phyloP scores from a whole-genome alignment of 2,888 invertebrate species.

The Poecilobothrus nobilitatus region DNA sequence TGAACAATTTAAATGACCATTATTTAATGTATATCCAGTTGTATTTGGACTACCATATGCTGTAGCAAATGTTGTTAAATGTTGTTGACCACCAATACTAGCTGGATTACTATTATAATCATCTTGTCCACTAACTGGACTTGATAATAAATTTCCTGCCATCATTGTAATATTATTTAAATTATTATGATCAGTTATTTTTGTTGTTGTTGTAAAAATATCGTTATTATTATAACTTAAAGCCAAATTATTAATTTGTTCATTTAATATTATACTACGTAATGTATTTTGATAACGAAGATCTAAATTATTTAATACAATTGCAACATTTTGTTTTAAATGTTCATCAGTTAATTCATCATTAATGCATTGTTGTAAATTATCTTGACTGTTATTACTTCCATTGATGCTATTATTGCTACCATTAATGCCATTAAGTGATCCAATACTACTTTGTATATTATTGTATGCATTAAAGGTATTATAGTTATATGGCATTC shows the following conservation, averaged over 20 bases:
- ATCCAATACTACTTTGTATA: constrained; percentile 18
- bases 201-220: background rate
- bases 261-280: constrained; percentile 43
- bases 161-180: constrained; percentile 18
- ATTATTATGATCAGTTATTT: constrained; percentile 5
- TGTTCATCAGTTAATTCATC: constrained; percentile 44
- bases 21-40: constrained; percentile 22
- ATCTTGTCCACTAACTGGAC: constrained; percentile 24
- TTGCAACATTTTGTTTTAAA: constrained; percentile 44
- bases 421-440: constrained; percentile 13
- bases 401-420: constrained; percentile 13
- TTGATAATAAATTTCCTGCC: constrained; percentile 32
- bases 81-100: constrained; percentile 19
- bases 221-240: constrained; percentile 30
- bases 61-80: constrained; percentile 25
- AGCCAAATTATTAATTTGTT: constrained; percentile 32
- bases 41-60: constrained; percentile 20
- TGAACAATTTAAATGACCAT: constrained; percentile 40
- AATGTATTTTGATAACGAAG: constrained; percentile 40
- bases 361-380: constrained; percentile 31
- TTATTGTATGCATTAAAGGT: constrained; percentile 5
- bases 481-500: constrained; percentile 22
- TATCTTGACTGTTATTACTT: constrained; percentile 9
- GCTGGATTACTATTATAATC: constrained; percentile 27
- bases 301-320: constrained; percentile 43